Evolutionary conservation across 2,797 vertebrate genomes (phyloP).

Genomic region (Novumbra hubbsi): DNA sequence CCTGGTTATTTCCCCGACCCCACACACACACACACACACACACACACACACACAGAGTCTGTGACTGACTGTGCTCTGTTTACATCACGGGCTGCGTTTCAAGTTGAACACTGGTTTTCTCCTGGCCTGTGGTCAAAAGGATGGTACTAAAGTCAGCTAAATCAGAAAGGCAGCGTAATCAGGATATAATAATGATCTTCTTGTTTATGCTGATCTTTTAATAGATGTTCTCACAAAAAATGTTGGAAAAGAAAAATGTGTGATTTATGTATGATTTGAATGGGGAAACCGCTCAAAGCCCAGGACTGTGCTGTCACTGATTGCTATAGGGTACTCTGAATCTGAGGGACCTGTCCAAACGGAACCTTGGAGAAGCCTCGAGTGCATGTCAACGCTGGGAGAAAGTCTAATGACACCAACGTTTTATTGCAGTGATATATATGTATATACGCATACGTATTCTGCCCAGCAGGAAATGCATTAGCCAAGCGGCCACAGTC

Average conservation of each 20-base stretch:
- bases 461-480: slow-evolving; percentile 25
- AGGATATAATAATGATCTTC: too few relatives aligned
- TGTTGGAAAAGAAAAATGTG: too few relatives aligned
- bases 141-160: neutral
- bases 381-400: neutral
- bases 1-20: neutral
- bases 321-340: neutral
- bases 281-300: too few relatives aligned
- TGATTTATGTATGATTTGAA: too few relatives aligned
- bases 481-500: slow-evolving; percentile 3
- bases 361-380: neutral
- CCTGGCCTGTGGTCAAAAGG: neutral
- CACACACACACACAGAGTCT: neutral
- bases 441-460: neutral
- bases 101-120: neutral
- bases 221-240: too few relatives aligned
- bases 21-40: too few relatives aligned
- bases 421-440: slow-evolving; percentile 26
- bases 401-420: slow-evolving; percentile 3
- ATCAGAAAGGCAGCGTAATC: neutral
- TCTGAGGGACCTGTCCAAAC: neutral
- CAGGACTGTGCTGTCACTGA: too few relatives aligned
- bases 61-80: neutral
- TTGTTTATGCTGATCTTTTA: neutral
- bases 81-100: neutral